Evolutionary conservation across 2,888 invertebrate genomes (phyloP), one percentile per base, ranked within the genome.

Genomic region (Cataglyphis livida): DNA sequence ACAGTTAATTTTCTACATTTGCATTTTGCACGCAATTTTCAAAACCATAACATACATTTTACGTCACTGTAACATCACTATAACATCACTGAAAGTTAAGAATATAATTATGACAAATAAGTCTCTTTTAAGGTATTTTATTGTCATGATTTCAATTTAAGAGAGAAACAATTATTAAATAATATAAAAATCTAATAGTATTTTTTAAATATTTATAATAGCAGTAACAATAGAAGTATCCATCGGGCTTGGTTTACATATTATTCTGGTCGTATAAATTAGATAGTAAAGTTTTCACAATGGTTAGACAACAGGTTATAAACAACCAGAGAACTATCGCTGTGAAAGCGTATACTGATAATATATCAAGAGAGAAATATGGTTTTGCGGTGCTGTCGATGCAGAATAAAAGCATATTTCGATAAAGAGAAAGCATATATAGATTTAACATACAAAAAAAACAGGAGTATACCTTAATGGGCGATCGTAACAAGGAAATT

Each of bases 201-300:
- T 61, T 18, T 38, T 38, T 65, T 65, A 75, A 75, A 65, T 65
- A 54, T 73, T 41, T 9, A 32, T 12, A 28, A 18, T 71, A 18
- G 7, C 12, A 57, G n/a, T 71, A 28, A 75, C 62, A 70, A 65
- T 78, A 28, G 82, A 28, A 70, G 44, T 59, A 32, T 38, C 18
- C 18, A 68, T 62, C 21, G 12, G 18, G 15, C 21, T 41, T 64
- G 32, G 76, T 68, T 76, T 82, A 75, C 51, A 28, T 82, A 68
- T 82, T 41, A 62, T 54, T 12, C 25, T 62, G 68, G 18, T 74
- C 32, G 68, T 65, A 78, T 41, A 64, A 68, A 62, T 78, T 82
- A 68, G 65, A 68, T 68, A 44, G 51, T 66, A 75, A 82, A 82
- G 64, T 82, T 82, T 82, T 82, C 54, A 57, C 35, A 21, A 9